Evolutionary conservation across 2,797 vertebrate species (phyloP), one percentile per base, ranked within the genome.

Genomic region (Phylloscopus collybita): DNA sequence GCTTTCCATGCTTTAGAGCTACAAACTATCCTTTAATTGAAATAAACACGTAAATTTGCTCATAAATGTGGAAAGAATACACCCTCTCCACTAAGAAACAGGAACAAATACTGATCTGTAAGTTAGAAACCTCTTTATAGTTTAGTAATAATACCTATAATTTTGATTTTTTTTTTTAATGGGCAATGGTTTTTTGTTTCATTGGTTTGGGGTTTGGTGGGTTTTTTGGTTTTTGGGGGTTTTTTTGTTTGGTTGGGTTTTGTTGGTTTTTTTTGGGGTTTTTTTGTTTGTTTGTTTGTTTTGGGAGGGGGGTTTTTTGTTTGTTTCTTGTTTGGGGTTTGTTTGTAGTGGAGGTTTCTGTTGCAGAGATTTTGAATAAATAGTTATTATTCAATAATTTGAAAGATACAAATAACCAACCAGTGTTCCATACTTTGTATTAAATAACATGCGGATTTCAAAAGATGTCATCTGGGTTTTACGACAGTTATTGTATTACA

Each of bases 41-140:
- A 95, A 94, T 86, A 92, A 86, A 84, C 32, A 71, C 44, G 71
- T 70, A 71, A 81, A 90, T 94, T 64, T 80, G 49, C 45, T 80
- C 61, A 53, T 45, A 85, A 69, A 75, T 61, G 60, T 80, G 86
- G 57, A 92, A 93, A 74, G 47, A 92, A 94, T 36, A 88, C 16
- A 88, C n/a, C 23, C 50, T 54, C 42, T 19, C 17, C 1, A 3
- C 42, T 73, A 91, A 93, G 72, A 93, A 92, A 80, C 16, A 92
- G 30, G 27, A 79, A 71, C 4, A 89, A 36, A 84, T 92, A 88
- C 4, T 67, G 38, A 90, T 88, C 62, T 88, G 25, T 32, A 76
- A 74, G 11, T 36, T 50, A 82, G 70, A 88, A 86, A 76, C 13
- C 9, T 76, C 56, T 50, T 61, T 56, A 62, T 47, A 83, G 16